A percentile compares a stretch with the other conserved stretches of the same genome.
Conservation (phyloP, 2,888 invertebrate genomes). For the Gari tellinella region DNA sequence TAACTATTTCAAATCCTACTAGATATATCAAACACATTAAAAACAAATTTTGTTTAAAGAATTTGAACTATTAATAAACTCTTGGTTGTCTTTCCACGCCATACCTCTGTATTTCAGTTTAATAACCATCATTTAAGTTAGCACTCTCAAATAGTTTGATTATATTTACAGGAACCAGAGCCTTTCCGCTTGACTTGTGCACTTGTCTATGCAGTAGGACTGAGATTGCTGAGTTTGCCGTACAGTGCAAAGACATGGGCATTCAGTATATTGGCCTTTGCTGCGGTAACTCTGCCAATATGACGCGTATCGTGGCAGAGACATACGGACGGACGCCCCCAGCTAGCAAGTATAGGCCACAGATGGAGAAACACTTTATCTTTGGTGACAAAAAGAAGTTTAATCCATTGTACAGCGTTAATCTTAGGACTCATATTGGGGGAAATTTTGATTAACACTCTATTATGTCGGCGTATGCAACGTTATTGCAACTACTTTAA, state of each 20-base stretch:
- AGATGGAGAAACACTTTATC: constrained; percentile 60
- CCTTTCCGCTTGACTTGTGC: constrained; percentile 70
- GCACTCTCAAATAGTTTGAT: no score
- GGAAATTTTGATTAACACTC: no score
- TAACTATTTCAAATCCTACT: no score
- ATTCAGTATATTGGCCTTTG: constrained; percentile 80
- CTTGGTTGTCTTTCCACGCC: no score
- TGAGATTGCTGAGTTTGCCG: constrained; percentile 72
- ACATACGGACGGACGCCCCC: constrained; percentile 69
- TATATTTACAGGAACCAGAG: constrained; percentile 61
- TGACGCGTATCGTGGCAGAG: constrained; percentile 71
- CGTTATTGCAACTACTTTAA: no score
- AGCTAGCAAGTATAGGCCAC: constrained; percentile 64
- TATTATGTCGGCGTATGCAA: no score
- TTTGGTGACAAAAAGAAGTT: constrained; percentile 22
- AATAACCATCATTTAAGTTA: no score
- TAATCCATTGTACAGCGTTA: constrained; percentile 31
- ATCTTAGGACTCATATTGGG: no score
- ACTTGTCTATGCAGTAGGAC: constrained; percentile 59
- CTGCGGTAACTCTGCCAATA: constrained; percentile 74
- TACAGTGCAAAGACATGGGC: constrained; percentile 68
- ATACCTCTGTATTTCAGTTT: no score
- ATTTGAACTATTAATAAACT: no score
- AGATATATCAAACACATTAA: no score
- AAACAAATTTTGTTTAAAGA: no score